Percentiles rank a stretch among this genome's conserved stretches.
These are phyloP conservation scores for Monomorium pharaonis DNA, from an alignment of 1,140 invertebrate species.

Conservation along the genomic window DNA sequence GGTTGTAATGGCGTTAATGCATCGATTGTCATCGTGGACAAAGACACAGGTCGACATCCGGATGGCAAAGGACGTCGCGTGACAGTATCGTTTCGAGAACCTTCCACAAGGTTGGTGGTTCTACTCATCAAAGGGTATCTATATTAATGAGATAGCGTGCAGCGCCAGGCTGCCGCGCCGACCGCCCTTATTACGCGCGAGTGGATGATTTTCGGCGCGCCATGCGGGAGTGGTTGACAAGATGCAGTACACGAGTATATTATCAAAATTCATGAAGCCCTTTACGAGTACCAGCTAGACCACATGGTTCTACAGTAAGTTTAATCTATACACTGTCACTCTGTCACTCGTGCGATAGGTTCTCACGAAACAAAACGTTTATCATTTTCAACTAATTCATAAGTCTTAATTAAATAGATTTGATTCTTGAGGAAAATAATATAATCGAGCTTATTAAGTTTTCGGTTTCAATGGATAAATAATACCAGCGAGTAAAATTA, in stretches of 20 bases:
- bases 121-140: slow-evolving; percentile 73
- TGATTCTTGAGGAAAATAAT: not conserved
- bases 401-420: too few species aligned
- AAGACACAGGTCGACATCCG: not conserved
- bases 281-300: slow-evolving; percentile 11
- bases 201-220: slow-evolving; percentile 63
- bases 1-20: slow-evolving; percentile 12
- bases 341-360: not conserved
- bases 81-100: slow-evolving; percentile 45
- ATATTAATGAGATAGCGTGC: slow-evolving; percentile 71
- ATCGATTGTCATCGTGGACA: slow-evolving; percentile 1
- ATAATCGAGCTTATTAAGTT: not conserved
- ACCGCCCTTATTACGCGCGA: slow-evolving; percentile 65
- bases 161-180: slow-evolving; percentile 23
- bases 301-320: not conserved
- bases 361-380: not conserved
- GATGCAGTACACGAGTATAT: slow-evolving; percentile 48
- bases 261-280: slow-evolving; percentile 72
- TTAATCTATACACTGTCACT: slow-evolving; percentile 1
- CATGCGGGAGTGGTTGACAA: slow-evolving; percentile 46
- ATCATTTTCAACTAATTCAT: not conserved
- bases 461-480: not conserved
- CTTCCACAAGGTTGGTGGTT: slow-evolving; percentile 12
- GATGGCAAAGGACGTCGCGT: slow-evolving; percentile 41
- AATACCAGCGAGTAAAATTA: too few species aligned